Base-by-base conservation (phyloP, 2,113 vertebrate species). In the Bubo blakistoni region DNA sequence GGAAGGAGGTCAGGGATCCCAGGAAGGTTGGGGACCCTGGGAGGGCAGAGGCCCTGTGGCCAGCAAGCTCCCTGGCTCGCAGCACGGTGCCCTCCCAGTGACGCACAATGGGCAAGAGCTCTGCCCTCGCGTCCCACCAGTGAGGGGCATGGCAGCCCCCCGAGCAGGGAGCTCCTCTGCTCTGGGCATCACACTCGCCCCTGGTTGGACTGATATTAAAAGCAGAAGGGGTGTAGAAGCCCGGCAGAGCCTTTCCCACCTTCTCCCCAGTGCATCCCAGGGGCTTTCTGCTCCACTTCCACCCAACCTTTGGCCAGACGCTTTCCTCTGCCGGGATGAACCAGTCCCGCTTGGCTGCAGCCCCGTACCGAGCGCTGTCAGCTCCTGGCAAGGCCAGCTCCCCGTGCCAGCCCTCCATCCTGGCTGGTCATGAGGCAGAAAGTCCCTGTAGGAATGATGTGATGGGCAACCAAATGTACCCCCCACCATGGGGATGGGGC, bases 181-280 rank as follows among this genome's bases (percentile, higher is more conserved):
- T 65, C 38, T 1, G 7, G 46, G 10, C 32, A 51, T n/a, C 8
- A 1, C 2, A 1, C 16, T 79, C 3, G 0, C 26, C 27, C 20
- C 4, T 0, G 51, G 27, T 24, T 65, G 32, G 12, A 5, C 32
- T 32, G 49, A 24, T 27, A 17, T 29, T 71, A 32, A 42, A 80
- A 77, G 57, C n/a, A n/a, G 29, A 52, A 79, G 12, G 30, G 8
- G 25, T 51, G 32, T 5, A 46, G 57, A 52, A 92, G 38, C 14
- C 29, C 40, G 36, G 44, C 7, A 65, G 46, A 80, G 11, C 58
- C 42, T 84, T 71, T 81, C 11, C 15, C 55, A 66, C 27, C 32
- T 66, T 49, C 47, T 80, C 57, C 29, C 27, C 4, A 1, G 21
- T 34, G 49, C 46, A 29, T 40, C 62, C 34, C 46, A 51, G 16